Evolutionary conservation across 37 sponge, comb jelly and placozoan species (phyloP).

Genomic region (Chondrosia reniformis): DNA sequence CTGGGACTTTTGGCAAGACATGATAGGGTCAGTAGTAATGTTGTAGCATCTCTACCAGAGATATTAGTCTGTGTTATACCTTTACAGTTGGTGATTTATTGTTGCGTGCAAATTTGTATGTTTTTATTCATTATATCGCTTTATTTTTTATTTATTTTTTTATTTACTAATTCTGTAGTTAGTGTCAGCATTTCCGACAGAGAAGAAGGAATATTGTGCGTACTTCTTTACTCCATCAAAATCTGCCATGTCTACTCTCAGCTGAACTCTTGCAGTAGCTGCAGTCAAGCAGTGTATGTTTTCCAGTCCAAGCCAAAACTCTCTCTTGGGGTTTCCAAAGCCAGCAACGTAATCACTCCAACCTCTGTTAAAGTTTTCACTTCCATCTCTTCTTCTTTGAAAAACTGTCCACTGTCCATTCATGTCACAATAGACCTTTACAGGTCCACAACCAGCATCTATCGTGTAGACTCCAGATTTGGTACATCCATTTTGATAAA

Average conservation of each 20-base stretch:
- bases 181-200: neutral
- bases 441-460: conserved; percentile 21
- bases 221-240: conserved; percentile 9
- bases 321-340: conserved; percentile 2
- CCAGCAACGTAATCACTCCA: conserved; percentile 15
- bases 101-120: neutral
- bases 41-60: too few species aligned
- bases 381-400: conserved; percentile 26
- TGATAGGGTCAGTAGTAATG: too few species aligned
- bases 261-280: neutral
- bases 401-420: conserved; percentile 24
- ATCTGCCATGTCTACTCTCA: neutral
- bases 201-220: conserved; percentile 11
- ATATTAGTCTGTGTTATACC: too few species aligned
- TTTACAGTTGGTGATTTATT: too few species aligned
- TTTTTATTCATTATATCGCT: neutral
- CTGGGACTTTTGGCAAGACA: too few species aligned
- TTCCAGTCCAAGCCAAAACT: conserved; percentile 24
- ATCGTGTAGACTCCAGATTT: conserved; percentile 17
- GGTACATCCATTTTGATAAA: neutral
- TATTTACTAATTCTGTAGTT: too few species aligned
- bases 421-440: conserved; percentile 23
- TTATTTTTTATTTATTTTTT: too few species aligned
- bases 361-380: neutral
- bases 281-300: conserved; percentile 20